Conservation (phyloP, 2,797 vertebrate genomes). For the Amazona ochrocephala region DNA sequence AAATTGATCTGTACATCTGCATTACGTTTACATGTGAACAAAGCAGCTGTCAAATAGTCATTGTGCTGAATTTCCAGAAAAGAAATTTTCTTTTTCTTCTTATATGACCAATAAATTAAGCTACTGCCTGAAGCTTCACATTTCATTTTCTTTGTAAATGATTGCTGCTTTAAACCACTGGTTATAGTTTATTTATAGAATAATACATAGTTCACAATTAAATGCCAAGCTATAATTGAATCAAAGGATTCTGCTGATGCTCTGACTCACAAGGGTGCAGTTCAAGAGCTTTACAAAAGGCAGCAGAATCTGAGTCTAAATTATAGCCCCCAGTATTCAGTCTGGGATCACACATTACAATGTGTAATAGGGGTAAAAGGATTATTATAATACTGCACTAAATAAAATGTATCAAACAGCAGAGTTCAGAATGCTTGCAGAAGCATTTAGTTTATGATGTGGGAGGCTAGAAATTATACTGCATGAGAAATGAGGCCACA, state of each 20-base stretch:
- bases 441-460: background rate
- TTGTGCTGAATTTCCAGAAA: background rate
- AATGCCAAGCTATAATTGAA: conserved; percentile 56
- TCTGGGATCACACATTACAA: background rate
- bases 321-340: conserved; percentile 23
- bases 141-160: background rate
- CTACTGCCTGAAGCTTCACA: background rate
- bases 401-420: conserved; percentile 41
- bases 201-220: conserved; percentile 52
- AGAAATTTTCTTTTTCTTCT: background rate
- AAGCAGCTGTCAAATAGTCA: background rate
- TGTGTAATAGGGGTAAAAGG: background rate
- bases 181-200: conserved; percentile 55
- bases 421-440: conserved; percentile 22
- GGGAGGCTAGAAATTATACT: background rate
- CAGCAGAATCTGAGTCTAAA: conserved; percentile 36
- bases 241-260: conserved; percentile 60
- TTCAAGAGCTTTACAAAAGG: conserved; percentile 43
- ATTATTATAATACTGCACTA: conserved; percentile 51
- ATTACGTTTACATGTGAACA: background rate
- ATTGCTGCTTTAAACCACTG: conserved; percentile 36
- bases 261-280: background rate
- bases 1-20: background rate
- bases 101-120: background rate
- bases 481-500: background rate